Conservation (phyloP, 2,888 invertebrate species). For the Serrognathus titanus region DNA sequence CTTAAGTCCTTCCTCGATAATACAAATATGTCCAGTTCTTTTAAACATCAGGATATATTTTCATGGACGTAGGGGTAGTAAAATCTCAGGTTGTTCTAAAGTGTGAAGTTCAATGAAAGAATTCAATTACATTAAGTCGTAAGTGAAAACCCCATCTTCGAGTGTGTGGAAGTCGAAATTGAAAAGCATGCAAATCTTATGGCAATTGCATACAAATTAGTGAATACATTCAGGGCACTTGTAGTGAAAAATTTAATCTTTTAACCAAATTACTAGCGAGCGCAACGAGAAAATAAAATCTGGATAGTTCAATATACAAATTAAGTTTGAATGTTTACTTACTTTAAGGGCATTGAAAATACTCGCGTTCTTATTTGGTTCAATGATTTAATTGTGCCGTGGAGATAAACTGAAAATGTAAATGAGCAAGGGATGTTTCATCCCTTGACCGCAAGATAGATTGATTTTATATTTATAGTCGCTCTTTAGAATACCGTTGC, state of each 20-base stretch:
- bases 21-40: no score
- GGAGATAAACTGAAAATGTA: constrained; percentile 28
- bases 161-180: constrained; percentile 7
- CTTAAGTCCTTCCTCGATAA: constrained; percentile 7
- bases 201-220: constrained; percentile 24
- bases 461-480: constrained; percentile 28
- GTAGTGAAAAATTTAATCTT: constrained; percentile 1
- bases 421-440: constrained; percentile 25
- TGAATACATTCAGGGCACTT: constrained; percentile 15
- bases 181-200: constrained; percentile 26
- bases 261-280: background rate
- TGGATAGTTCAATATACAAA: no score
- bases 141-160: no score
- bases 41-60: no score
- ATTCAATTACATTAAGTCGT: no score
- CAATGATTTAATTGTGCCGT: constrained; percentile 22
- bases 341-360: no score
- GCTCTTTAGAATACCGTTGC: constrained; percentile 23
- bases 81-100: no score
- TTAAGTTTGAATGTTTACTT: no score
- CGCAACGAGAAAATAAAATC: no score
- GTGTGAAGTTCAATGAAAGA: no score
- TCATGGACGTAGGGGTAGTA: no score
- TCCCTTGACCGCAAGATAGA: constrained; percentile 29
- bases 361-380: constrained; percentile 11